These are phyloP conservation scores for Sebastes elongatus DNA, from an alignment of 2,797 vertebrate species.

Conservation along the genomic window DNA sequence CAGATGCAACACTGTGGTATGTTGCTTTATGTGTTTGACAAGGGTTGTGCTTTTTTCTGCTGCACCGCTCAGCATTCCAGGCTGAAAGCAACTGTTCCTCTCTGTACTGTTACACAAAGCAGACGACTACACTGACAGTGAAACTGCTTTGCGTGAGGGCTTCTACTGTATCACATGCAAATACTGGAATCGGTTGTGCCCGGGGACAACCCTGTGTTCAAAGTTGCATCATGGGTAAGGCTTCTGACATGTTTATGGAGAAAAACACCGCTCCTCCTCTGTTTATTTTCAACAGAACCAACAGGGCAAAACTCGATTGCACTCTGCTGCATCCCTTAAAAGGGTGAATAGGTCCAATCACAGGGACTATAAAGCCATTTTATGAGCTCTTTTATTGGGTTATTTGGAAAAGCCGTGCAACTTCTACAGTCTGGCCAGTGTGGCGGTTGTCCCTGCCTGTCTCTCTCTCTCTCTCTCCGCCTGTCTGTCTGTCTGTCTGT, in stretches of 20 bases:
- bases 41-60: constrained; percentile 28
- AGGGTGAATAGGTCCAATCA: constrained; percentile 49
- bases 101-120: constrained; percentile 60
- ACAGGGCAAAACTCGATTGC: constrained; percentile 13
- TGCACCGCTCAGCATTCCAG: constrained; percentile 44
- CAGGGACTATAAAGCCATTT: constrained; percentile 62
- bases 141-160: constrained; percentile 62
- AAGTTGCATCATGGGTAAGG: neutral
- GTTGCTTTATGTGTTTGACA: constrained; percentile 39
- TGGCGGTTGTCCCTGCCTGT: constrained; percentile 67
- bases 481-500: neutral
- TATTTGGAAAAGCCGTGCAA: constrained; percentile 43
- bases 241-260: constrained; percentile 32
- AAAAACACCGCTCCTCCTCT: constrained; percentile 6
- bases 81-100: constrained; percentile 40
- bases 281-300: constrained; percentile 33
- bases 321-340: constrained; percentile 52
- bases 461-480: neutral
- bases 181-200: constrained; percentile 31
- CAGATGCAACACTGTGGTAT: constrained; percentile 9
- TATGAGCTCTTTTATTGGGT: constrained; percentile 66
- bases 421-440: constrained; percentile 22
- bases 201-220: constrained; percentile 37
- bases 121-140: constrained; percentile 21
- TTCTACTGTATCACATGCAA: constrained; percentile 59